These are phyloP conservation scores for Drosophila lutescens DNA, from an alignment of 2,888 invertebrate species.

Conservation along the genomic window DNA sequence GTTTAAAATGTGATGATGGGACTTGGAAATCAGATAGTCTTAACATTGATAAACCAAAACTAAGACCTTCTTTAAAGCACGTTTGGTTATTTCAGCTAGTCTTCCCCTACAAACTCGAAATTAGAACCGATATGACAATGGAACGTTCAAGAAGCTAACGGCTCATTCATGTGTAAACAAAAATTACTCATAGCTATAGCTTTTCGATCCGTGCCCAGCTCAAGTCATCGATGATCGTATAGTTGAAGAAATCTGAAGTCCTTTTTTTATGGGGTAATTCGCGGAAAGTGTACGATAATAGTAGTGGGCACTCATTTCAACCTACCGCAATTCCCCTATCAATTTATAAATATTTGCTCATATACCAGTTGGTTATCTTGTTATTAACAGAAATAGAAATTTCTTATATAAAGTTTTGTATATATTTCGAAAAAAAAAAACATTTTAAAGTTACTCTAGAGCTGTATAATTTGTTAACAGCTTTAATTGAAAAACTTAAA, in stretches of 20 bases:
- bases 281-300: constrained; percentile 3
- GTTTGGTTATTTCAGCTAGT: background rate
- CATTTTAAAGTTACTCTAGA: no score
- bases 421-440: no score
- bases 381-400: no score
- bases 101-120: background rate
- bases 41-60: background rate
- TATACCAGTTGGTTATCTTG: background rate
- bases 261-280: background rate
- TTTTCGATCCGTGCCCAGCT: background rate
- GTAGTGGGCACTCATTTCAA: constrained; percentile 2
- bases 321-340: constrained; percentile 23
- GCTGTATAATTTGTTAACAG: no score
- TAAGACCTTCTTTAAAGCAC: background rate
- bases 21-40: background rate
- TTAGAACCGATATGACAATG: background rate
- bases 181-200: background rate
- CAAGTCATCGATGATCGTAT: background rate
- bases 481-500: background rate
- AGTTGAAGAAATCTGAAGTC: background rate
- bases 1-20: background rate
- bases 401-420: no score
- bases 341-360: background rate
- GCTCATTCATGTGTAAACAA: no score
- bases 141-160: background rate